Evolutionary conservation across 2,797 vertebrate genomes (phyloP).

Genomic region (Poecilia gillii): DNA sequence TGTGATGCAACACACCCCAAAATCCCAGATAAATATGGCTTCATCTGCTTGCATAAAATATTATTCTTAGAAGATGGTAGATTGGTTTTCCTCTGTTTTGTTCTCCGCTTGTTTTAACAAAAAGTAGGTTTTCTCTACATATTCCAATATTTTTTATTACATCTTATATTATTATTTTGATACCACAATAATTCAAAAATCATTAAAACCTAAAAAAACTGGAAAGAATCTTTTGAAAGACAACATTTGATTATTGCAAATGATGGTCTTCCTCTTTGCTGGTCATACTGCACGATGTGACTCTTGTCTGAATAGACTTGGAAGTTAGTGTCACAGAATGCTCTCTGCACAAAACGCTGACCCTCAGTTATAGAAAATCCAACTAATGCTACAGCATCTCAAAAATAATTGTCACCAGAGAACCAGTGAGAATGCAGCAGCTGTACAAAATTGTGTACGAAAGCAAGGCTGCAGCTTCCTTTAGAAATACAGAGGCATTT

Average conservation of each 20-base stretch:
- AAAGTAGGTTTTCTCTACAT: background rate
- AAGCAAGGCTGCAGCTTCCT: conserved; percentile 44
- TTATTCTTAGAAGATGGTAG: background rate
- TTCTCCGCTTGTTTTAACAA: background rate
- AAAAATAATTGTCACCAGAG: conserved; percentile 54
- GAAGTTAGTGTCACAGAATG: conserved; percentile 8
- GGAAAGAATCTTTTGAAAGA: background rate
- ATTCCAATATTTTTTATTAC: background rate
- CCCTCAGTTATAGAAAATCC: conserved; percentile 47
- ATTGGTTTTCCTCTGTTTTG: background rate
- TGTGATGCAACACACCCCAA: conserved; percentile 40
- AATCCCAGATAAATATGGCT: conserved; percentile 22
- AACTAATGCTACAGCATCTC: conserved; percentile 46
- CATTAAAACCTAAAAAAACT: background rate
- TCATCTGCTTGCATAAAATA: conserved; percentile 8
- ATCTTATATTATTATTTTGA: background rate
- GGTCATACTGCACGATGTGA: conserved; percentile 13
- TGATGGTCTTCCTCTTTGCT: conserved; percentile 3
- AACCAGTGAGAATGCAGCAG: conserved; percentile 35
- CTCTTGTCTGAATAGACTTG: conserved; percentile 15
- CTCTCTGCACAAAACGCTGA: conserved; percentile 29
- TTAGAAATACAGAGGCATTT: conserved; percentile 51
- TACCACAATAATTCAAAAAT: background rate
- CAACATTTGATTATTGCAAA: conserved; percentile 7
- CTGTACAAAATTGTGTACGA: conserved; percentile 42